Evolutionary conservation across 2,113 vertebrate species (phyloP), one percentile per base, ranked within the genome.

Genomic region (Dicerorhinus sumatrensis): DNA sequence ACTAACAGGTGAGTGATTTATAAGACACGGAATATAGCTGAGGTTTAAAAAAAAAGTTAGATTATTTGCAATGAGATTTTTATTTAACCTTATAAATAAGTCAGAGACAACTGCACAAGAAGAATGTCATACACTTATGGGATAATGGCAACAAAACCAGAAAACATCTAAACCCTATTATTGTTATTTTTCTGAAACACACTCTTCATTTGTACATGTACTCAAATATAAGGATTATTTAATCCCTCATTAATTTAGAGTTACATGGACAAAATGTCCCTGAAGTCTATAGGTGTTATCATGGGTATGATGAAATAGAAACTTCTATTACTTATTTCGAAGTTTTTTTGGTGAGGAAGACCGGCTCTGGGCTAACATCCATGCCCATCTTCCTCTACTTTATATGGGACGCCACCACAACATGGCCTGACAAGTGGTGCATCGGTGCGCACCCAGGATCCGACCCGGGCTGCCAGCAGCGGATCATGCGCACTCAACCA

Each of bases 191-290:
- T 87, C 39, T 92, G 67, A 91, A 88, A 14, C 21, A 63, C 48
- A 31, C 6, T 25, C 16, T 88, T 75, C 6, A 58, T 63, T 90
- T 70, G 7, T 77, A 69, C 4, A 58, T 46, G 84, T 51, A 87
- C 18, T 69, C 80, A 77, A 56, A 65, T 48, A 9, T 25, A 83
- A 67, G 25, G 48, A 63, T 48, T 79, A 83, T 33, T 58, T 90
- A 65, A 90, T 88, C 18, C 33, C 12, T 93, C 21, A 72, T 86
- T 89, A 84, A 84, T 29, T 92, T 72, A 82, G 33, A 88, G 31
- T 27, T 51, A 79, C 6, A 79, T 92, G 63, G 36, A 75, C 42
- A 2, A 89, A 83, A 92, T 73, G 11, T 31, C 20, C 36, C 42
- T 42, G 25, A 42, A 58, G 23, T 3, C 29, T 31, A 72, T 1